Evolutionary conservation across 2,888 invertebrate species (phyloP).

Genomic region (Vesta saturnalis): DNA sequence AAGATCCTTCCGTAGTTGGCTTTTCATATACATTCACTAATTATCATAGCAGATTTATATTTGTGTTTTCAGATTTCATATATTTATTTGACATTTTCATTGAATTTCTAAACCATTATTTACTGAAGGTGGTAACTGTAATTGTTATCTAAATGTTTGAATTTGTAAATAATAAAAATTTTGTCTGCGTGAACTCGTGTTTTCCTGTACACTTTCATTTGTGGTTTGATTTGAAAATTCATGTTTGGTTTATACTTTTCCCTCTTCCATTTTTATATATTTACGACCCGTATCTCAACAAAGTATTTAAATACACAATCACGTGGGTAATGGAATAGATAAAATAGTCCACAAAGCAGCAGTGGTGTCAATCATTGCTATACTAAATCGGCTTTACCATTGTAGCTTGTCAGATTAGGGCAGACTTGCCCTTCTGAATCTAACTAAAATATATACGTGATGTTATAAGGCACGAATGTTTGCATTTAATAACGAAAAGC

Average conservation of each 20-base stretch:
- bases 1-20: too few species aligned
- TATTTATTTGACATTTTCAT: too few species aligned
- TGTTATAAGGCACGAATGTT: neutral
- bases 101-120: too few species aligned
- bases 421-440: slow-evolving; percentile 49
- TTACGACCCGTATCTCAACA: slow-evolving; percentile 3
- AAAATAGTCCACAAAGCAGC: slow-evolving; percentile 36
- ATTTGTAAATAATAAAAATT: too few species aligned
- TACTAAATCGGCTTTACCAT: slow-evolving; percentile 56
- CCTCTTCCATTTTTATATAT: slow-evolving; percentile 7
- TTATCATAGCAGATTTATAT: too few species aligned
- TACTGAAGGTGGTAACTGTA: too few species aligned
- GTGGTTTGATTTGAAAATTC: too few species aligned
- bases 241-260: neutral
- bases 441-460: slow-evolving; percentile 44
- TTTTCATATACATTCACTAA: too few species aligned
- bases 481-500: neutral
- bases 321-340: slow-evolving; percentile 21
- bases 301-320: slow-evolving; percentile 12
- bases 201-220: too few species aligned
- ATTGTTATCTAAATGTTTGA: too few species aligned
- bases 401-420: slow-evolving; percentile 56
- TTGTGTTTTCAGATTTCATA: too few species aligned
- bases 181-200: too few species aligned
- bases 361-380: slow-evolving; percentile 56